Evolutionary conservation across 2,888 invertebrate genomes (phyloP).

Genomic region (Bimastos eiseni): DNA sequence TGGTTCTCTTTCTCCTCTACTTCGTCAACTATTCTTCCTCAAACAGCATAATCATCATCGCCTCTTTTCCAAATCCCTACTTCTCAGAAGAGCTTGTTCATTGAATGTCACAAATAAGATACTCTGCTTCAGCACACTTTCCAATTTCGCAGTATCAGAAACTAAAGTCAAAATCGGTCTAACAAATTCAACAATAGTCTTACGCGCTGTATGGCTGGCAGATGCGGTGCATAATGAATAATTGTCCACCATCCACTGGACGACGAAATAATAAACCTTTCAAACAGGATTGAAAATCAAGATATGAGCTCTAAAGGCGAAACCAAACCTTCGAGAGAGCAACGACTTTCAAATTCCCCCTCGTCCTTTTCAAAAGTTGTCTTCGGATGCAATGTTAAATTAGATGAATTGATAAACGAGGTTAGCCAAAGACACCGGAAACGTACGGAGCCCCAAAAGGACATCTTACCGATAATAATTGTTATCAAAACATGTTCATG

Average conservation of each 20-base stretch:
- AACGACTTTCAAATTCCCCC: not conserved
- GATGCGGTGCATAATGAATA: no score
- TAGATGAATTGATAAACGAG: conserved; percentile 2
- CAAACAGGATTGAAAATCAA: not conserved
- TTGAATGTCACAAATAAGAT: no score
- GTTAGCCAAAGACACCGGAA: not conserved
- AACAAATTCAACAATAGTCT: no score
- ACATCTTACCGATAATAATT: not conserved
- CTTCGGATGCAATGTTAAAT: not conserved
- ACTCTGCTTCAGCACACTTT: no score
- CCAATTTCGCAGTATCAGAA: no score
- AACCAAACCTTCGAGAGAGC: not conserved
- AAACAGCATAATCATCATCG: no score
- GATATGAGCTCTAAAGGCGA: not conserved
- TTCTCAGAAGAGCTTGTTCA: no score
- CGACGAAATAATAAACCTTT: not conserved
- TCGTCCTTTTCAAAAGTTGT: not conserved
- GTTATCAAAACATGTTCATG: not conserved
- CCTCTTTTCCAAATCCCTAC: no score
- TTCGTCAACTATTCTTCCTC: no score
- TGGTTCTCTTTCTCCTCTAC: no score
- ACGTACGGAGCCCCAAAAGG: not conserved
- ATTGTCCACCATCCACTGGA: not conserved
- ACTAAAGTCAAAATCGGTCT: no score
- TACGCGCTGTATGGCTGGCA: no score